Base-by-base conservation (phyloP, 1,140 invertebrate genomes). In the Drosophila sechellia region DNA sequence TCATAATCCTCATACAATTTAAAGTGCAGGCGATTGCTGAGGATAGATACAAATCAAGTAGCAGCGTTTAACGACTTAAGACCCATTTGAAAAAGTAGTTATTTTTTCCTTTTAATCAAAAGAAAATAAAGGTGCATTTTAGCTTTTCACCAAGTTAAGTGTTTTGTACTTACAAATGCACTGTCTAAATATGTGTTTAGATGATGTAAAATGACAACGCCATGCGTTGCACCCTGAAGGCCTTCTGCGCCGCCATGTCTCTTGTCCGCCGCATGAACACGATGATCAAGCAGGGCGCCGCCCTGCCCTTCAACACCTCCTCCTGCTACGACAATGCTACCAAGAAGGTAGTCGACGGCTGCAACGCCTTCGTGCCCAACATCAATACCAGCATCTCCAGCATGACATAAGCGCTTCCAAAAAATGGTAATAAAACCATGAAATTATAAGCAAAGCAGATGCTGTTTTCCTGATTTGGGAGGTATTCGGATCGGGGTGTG, bases 1-100 rank as follows among this genome's bases (percentile, higher is more conserved):
- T 49, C 4, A 71, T 80, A 31, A 90, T 89, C 50, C 46, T 89
- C 5, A 59, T 89, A 35, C 85, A 89, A 49, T 90, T 89, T 13
- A 90, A 89, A 57, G 4, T 89, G 3, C 79, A 89, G 40, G 12
- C 39, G 1, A 52, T 72, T 60, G 69, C 56, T 1, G 46, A 72
- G 6, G 27, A 22, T 8, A 70, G 48, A n/a, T 64, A 25, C 15
- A 60, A 60, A 31, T 31, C 27, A 31, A 31, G 27, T 31, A 31
- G 2, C 27, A 6, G 6, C 27, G 27, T 0, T 8, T 31, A 31
- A 8, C 27, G 27, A 2, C 10, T 43, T 15, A 15, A 8, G 13
- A 17, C 15, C 6, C 35, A 17, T 15, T 8, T 39, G 5, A 39
- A 15, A n/a, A 13, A 40, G n/a, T 40, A 15, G n/a, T n/a, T n/a